These are phyloP conservation scores for Lordiphosa mommai DNA, from an alignment of 1,140 invertebrate genomes.

Conservation along the genomic window DNA sequence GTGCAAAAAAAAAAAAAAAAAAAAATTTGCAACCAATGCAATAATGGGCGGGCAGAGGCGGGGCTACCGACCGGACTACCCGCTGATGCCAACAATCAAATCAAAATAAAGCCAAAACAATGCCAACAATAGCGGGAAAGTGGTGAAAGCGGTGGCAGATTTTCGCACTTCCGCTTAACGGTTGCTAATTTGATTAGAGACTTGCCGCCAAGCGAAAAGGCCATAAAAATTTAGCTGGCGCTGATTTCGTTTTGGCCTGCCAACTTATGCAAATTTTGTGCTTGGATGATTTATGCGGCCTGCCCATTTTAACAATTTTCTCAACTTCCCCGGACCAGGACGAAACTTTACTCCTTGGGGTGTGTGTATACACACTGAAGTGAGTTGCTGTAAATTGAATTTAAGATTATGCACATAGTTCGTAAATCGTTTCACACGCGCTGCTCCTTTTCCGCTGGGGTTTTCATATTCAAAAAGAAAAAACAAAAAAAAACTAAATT, in stretches of 20 bases:
- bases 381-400: conserved; percentile 54
- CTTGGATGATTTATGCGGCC: conserved; percentile 53
- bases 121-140: conserved; percentile 17
- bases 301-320: conserved; percentile 24
- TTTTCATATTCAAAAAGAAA: no score
- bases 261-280: conserved; percentile 70
- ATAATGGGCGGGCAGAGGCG: conserved; percentile 15
- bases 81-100: conserved; percentile 69
- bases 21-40: conserved; percentile 40
- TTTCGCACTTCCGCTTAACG: conserved; percentile 69
- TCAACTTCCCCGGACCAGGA: conserved; percentile 14
- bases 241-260: conserved; percentile 48
- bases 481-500: conserved; percentile 28
- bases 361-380: neutral
- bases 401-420: conserved; percentile 14
- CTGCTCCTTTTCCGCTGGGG: conserved; percentile 30
- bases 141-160: conserved; percentile 35
- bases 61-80: conserved; percentile 17
- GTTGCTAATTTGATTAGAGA: conserved; percentile 77
- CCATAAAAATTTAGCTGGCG: conserved; percentile 45
- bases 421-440: conserved; percentile 54
- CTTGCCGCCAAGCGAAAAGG: conserved; percentile 33
- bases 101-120: conserved; percentile 59
- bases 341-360: conserved; percentile 33
- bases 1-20: conserved; percentile 40